A percentile compares a stretch with the other conserved stretches of the same genome.
phyloP scores from a whole-genome alignment of 2,797 vertebrate species.

The Helicolenus hilgendorfi region DNA sequence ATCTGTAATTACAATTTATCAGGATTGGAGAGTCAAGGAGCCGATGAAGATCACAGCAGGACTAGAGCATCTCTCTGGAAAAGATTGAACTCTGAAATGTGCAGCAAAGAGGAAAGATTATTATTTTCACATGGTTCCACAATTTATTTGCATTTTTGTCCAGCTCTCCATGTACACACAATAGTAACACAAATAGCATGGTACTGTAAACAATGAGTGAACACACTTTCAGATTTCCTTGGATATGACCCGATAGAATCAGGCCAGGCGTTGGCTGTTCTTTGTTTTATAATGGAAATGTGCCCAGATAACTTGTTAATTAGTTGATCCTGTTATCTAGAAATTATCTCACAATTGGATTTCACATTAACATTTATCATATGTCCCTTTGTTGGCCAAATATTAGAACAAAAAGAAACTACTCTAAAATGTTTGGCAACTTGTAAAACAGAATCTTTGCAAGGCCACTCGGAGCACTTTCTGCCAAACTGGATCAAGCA shows the following conservation, averaged over 20 bases:
- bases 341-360: conserved; percentile 9
- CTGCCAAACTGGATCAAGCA: conserved; percentile 86
- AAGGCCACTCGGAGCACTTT: conserved; percentile 90
- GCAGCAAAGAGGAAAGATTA: conserved; percentile 10
- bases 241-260: conserved; percentile 64
- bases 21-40: conserved; percentile 59
- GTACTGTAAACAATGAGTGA: conserved; percentile 80
- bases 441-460: conserved; percentile 77
- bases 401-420: conserved; percentile 61
- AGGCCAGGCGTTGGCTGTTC: conserved; percentile 36
- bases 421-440: conserved; percentile 59
- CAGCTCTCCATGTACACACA: conserved; percentile 88
- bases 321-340: neutral
- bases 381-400: conserved; percentile 42
- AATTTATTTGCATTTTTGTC: conserved; percentile 91
- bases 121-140: conserved; percentile 86
- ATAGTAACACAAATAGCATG: conserved; percentile 87
- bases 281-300: conserved; percentile 20
- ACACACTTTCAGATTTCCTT: conserved; percentile 61
- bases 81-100: neutral
- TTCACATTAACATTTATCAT: conserved; percentile 28
- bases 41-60: conserved; percentile 53
- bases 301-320: conserved; percentile 7
- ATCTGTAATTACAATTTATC: conserved; percentile 75
- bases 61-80: conserved; percentile 13